phyloP scores from a whole-genome alignment of 1,140 invertebrate genomes.

The Tetraneura akinire region DNA sequence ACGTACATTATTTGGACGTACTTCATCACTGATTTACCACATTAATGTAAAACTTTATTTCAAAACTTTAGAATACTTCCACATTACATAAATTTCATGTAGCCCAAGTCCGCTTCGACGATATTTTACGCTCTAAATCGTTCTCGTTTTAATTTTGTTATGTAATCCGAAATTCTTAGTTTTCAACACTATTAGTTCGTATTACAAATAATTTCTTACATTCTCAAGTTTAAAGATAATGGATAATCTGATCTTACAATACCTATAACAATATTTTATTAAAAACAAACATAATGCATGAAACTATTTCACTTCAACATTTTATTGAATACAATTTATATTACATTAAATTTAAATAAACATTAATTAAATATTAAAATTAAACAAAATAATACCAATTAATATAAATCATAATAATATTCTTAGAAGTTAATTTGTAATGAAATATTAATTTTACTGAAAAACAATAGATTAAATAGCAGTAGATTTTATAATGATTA shows the following conservation, averaged over 20 bases:
- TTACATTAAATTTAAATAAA: no score
- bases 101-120: neutral
- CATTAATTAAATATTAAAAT: no score
- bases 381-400: neutral
- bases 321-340: no score
- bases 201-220: neutral
- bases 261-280: neutral
- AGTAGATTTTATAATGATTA: no score
- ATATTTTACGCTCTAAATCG: conserved; percentile 38
- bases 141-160: conserved; percentile 19
- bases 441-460: neutral
- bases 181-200: neutral
- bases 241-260: neutral
- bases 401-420: neutral
- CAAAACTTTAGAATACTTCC: conserved; percentile 28
- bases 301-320: no score
- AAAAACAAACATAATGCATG: no score
- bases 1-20: conserved; percentile 29
- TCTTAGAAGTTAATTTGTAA: neutral
- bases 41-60: conserved; percentile 36
- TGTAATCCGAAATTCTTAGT: conserved; percentile 8
- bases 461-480: no score
- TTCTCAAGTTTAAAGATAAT: neutral
- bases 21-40: conserved; percentile 27
- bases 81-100: conserved; percentile 40